Evolutionary conservation across 2,113 vertebrate species (phyloP).

Genomic region (Brienomyrus brachyistius): DNA sequence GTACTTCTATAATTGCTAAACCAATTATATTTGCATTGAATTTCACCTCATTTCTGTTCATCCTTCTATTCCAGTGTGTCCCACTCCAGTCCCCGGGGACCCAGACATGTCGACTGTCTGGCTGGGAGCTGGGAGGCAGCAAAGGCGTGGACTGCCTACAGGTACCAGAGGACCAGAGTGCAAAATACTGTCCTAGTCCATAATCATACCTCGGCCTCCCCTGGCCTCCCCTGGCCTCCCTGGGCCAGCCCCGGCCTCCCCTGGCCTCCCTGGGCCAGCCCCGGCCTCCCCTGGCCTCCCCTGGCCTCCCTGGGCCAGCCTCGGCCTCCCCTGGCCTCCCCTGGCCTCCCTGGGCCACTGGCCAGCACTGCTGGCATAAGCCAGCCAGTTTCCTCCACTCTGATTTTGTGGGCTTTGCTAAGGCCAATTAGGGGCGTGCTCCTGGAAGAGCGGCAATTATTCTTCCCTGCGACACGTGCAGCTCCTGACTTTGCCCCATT

Average conservation of each 20-base stretch:
- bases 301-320: too few relatives aligned
- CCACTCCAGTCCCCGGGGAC: background rate
- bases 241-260: too few relatives aligned
- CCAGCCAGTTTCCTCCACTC: conserved; percentile 41
- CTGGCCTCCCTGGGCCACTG: conserved; percentile 42
- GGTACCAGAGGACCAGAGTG: background rate
- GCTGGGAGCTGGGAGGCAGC: background rate
- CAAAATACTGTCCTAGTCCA: background rate
- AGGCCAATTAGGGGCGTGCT: conserved; percentile 66
- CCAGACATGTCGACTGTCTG: background rate
- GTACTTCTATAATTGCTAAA: background rate
- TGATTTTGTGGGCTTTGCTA: conserved; percentile 52
- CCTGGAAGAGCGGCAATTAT: conserved; percentile 67
- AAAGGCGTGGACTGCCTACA: background rate
- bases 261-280: too few relatives aligned
- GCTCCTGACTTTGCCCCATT: conserved; percentile 59
- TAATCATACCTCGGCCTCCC: background rate
- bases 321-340: conserved; percentile 25
- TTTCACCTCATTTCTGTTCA: background rate
- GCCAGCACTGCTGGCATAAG: conserved; percentile 33
- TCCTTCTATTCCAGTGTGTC: background rate
- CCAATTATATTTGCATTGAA: background rate
- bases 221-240: too few relatives aligned
- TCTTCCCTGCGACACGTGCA: conserved; percentile 57
- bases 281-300: too few relatives aligned